Evolutionary conservation across 2,888 invertebrate genomes (phyloP), one percentile per base, ranked within the genome.

Genomic region (Drosophila meridiana): DNA sequence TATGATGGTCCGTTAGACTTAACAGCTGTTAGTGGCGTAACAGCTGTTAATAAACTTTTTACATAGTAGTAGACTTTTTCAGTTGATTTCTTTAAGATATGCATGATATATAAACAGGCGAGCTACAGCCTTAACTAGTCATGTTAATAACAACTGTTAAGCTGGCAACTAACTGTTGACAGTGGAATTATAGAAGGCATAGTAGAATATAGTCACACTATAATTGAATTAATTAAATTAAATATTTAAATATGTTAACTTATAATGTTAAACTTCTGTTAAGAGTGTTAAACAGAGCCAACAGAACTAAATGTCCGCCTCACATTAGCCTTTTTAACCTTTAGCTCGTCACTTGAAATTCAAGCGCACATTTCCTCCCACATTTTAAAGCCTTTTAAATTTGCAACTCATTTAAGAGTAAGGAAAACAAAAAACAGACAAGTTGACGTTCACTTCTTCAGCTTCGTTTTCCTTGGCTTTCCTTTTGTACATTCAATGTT

Each of bases 321-420:
- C 20, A 1, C 20, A 20, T 20, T 20, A 20, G 50, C n/a, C 11
- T 2, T 45, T n/a, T n/a, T 32, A 7, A 2, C n/a, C 3, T 30
- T 34, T 4, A 11, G 20, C 34, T 50, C 3, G 1, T 6, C 38
- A 8, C n/a, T n/a, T 14, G 30, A 30, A 48, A 59, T 8, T 38
- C 2, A 38, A 36, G 1, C 26, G 20, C 30, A 7, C 28, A 28
- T 14, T 7, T 28, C 3, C 28, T 3, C 13, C 2, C 13, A 8
- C 64, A 20, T 38, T 60, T 78, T 73, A 81, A 69, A 62, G 69
- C 28, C 38, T 62, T 53, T 78, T 58, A 45, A 73, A 48, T 42
- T 62, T 8, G 5, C 42, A 26, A 42, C 50, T 45, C 34, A 64
- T 48, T 47, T 48, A 65, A 40, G 61, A 62, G 36, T 58, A 11